Evolutionary conservation across 1,140 invertebrate genomes (phyloP).

Genomic region (Aphaenogaster rudis): DNA sequence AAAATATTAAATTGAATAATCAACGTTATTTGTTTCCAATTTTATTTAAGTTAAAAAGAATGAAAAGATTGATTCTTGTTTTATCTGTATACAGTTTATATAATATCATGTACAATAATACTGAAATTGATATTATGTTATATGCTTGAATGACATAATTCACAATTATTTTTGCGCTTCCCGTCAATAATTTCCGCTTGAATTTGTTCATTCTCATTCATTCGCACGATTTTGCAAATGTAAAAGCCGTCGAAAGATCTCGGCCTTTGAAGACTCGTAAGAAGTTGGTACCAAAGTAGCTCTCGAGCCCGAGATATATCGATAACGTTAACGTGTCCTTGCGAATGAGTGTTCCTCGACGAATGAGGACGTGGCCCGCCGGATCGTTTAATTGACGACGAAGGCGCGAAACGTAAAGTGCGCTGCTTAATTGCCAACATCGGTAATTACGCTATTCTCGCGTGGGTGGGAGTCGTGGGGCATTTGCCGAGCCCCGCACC

Average conservation of each 20-base stretch:
- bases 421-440: constrained; percentile 79
- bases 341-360: background rate
- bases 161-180: background rate
- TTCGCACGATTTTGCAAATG: background rate
- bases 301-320: background rate
- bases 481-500: constrained; percentile 62
- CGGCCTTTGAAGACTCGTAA: background rate
- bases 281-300: background rate
- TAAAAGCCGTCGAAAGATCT: background rate
- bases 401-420: constrained; percentile 76
- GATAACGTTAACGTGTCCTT: constrained; percentile 17
- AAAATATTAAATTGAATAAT: background rate
- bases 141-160: background rate
- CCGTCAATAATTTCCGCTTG: background rate
- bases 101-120: background rate
- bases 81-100: background rate
- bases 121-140: background rate
- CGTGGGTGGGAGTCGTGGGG: constrained; percentile 43
- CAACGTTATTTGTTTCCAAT: background rate
- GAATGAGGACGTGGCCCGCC: constrained; percentile 2
- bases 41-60: background rate
- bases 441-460: constrained; percentile 75
- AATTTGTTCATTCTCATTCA: background rate
- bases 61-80: background rate
- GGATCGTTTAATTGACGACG: constrained; percentile 68